Evolutionary conservation across 2,888 invertebrate species (phyloP).

Genomic region (Oligia strigilis): DNA sequence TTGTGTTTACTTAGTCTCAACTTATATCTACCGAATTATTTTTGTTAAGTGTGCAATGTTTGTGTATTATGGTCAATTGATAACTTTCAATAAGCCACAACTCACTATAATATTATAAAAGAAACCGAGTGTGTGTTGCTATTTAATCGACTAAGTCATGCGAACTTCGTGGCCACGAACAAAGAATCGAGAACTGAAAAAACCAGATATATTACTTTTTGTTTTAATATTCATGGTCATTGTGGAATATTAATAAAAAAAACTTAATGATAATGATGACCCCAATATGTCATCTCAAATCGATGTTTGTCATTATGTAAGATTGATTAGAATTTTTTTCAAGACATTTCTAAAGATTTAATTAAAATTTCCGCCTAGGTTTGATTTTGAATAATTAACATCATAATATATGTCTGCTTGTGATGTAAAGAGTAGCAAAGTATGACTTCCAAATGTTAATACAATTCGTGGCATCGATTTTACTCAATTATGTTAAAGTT

Average conservation of each 20-base stretch:
- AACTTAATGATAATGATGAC: neutral
- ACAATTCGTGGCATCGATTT: conserved; percentile 4
- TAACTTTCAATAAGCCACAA: neutral
- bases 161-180: neutral
- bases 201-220: neutral
- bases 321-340: neutral
- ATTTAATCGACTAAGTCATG: neutral
- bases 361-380: neutral
- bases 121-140: neutral
- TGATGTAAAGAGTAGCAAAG: neutral
- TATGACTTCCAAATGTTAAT: conserved; percentile 9
- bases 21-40: conserved; percentile 21
- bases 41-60: conserved; percentile 16
- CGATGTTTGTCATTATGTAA: neutral
- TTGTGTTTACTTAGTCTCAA: neutral
- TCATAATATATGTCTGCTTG: conserved; percentile 1
- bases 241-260: neutral
- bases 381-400: conserved; percentile 10
- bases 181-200: neutral
- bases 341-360: neutral
- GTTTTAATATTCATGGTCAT: conserved; percentile 11
- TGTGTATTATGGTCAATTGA: neutral
- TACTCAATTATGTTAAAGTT: neutral
- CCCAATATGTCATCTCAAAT: neutral
- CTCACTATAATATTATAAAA: neutral